These are phyloP conservation scores for Drosophila obscura DNA, from an alignment of 1,140 invertebrate species.

Conservation along the genomic window DNA sequence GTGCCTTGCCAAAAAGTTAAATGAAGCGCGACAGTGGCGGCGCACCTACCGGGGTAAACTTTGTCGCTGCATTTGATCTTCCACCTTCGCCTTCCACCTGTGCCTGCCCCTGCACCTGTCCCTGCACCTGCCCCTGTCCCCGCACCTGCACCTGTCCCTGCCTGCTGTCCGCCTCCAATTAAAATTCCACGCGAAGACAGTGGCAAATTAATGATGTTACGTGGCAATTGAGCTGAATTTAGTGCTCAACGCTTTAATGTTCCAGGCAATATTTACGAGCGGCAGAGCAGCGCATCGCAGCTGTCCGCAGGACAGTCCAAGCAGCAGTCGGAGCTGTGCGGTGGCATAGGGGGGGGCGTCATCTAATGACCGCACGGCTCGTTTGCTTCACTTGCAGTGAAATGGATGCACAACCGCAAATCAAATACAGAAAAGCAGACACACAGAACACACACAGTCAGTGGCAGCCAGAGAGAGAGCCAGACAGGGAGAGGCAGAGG, in stretches of 20 bases:
- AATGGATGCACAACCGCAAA: constrained; percentile 80
- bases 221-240: constrained; percentile 47
- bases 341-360: constrained; percentile 19
- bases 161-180: constrained; percentile 48
- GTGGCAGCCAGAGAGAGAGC: neutral
- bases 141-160: neutral
- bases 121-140: neutral
- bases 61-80: constrained; percentile 60
- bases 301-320: constrained; percentile 7
- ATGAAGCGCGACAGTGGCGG: constrained; percentile 37
- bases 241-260: constrained; percentile 54
- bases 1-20: constrained; percentile 53
- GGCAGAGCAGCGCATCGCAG: neutral
- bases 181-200: constrained; percentile 50
- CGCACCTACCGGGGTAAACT: constrained; percentile 23
- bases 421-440: constrained; percentile 67
- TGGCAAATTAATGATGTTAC: constrained; percentile 50
- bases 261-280: constrained; percentile 29
- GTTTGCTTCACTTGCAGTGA: constrained; percentile 79
- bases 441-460: neutral
- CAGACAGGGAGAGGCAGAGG: neutral
- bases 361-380: constrained; percentile 78
- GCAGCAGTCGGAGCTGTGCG: constrained; percentile 41
- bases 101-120: neutral
- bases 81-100: constrained; percentile 20